These are phyloP conservation scores for Mormoops blainvillei DNA, from an alignment of 2,113 vertebrate genomes.

Conservation along the genomic window DNA sequence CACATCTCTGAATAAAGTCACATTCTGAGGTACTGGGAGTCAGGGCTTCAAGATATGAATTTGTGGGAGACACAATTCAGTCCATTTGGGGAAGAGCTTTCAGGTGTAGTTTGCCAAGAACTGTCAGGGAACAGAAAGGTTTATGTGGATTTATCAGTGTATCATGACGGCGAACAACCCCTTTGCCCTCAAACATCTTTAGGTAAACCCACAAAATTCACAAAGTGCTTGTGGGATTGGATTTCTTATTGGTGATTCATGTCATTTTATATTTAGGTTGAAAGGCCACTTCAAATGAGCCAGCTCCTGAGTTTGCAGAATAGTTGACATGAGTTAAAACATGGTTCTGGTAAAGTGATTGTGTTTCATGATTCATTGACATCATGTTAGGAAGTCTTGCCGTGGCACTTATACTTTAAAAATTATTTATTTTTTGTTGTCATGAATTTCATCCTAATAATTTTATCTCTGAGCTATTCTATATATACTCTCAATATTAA, in stretches of 20 bases:
- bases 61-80: not conserved
- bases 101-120: not conserved
- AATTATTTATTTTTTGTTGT: not conserved
- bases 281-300: not conserved
- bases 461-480: not conserved
- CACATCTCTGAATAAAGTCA: not conserved
- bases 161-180: not conserved
- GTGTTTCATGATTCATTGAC: not conserved
- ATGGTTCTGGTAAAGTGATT: not conserved
- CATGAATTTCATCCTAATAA: not conserved
- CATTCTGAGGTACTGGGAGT: not conserved
- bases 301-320: not conserved
- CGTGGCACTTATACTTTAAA: not conserved
- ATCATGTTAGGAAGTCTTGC: not conserved
- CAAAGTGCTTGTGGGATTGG: not conserved
- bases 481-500: not conserved
- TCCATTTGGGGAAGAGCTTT: not conserved
- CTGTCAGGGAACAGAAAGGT: not conserved
- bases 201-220: not conserved
- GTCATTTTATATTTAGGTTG: not conserved
- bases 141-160: not conserved
- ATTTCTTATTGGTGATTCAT: not conserved
- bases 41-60: not conserved
- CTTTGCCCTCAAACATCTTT: not conserved
- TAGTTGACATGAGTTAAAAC: not conserved